phyloP scores from a whole-genome alignment of 2,888 invertebrate species.

The Diarsia dahlii region DNA sequence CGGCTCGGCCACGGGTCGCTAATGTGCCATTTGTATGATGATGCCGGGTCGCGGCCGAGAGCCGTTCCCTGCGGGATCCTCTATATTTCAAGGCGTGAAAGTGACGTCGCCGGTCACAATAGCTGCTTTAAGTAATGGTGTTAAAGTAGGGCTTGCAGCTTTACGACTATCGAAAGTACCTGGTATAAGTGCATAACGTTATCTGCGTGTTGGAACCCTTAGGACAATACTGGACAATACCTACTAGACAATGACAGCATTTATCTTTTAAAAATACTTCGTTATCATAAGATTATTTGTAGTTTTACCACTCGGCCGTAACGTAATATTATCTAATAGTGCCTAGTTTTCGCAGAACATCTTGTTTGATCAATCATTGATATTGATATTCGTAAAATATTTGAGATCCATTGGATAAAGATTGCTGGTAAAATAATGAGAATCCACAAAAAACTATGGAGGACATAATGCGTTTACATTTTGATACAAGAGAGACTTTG shows the following conservation, averaged over 20 bases:
- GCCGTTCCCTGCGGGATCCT: conserved; percentile 65
- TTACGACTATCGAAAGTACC: conserved; percentile 25
- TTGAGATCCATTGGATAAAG: background rate
- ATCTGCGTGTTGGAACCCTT: background rate
- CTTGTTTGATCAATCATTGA: background rate
- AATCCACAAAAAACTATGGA: background rate
- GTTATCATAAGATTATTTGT: background rate
- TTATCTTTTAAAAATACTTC: background rate
- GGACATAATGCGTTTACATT: background rate
- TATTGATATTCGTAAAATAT: background rate
- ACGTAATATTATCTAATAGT: background rate
- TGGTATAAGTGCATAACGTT: conserved; percentile 3
- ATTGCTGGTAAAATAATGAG: background rate
- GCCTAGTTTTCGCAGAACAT: background rate
- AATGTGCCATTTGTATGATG: conserved; percentile 90
- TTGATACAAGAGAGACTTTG: background rate
- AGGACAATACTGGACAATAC: background rate
- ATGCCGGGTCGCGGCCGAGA: conserved; percentile 75
- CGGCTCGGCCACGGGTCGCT: conserved; percentile 77
- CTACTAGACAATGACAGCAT: background rate
- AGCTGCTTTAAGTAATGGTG: conserved; percentile 54
- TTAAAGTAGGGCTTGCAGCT: conserved; percentile 20
- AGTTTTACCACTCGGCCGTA: background rate
- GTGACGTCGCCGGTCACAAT: conserved; percentile 60
- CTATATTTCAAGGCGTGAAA: conserved; percentile 76